Evolutionary conservation across 2,888 invertebrate species (phyloP).

Genomic region (Orthosia gracilis): DNA sequence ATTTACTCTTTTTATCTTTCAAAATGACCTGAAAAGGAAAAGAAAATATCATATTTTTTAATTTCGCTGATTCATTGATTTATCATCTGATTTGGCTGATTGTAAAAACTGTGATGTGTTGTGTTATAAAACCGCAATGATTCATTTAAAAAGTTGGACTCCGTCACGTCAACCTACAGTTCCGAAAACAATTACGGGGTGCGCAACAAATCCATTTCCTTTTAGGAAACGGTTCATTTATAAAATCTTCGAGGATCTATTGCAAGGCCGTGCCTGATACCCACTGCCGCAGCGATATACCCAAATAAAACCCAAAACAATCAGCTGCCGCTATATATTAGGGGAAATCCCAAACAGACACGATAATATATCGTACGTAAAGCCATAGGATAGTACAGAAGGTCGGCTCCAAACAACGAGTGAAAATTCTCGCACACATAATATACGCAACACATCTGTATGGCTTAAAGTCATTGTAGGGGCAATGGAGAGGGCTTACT

Average conservation of each 20-base stretch:
- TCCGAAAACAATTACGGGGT: conserved; percentile 4
- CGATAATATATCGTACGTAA: conserved; percentile 65
- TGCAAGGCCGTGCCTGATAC: conserved; percentile 16
- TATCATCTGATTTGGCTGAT: not conserved
- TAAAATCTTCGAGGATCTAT: conserved; percentile 55
- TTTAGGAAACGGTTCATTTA: conserved; percentile 41
- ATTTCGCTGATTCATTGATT: not conserved
- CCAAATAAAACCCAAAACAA: conserved; percentile 63
- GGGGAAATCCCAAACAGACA: conserved; percentile 59
- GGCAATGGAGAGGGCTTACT: no score
- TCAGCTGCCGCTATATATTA: conserved; percentile 65
- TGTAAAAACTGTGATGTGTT: no score
- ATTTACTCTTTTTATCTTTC: not conserved
- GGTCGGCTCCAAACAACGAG: not conserved
- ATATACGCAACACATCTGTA: no score
- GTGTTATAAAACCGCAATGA: not conserved
- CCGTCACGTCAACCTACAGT: not conserved
- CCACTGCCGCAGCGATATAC: conserved; percentile 32
- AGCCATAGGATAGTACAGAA: conserved; percentile 9
- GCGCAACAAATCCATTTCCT: conserved; percentile 23
- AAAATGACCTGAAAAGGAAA: not conserved
- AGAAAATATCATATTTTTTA: no score
- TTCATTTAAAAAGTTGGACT: not conserved
- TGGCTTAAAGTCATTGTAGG: no score
- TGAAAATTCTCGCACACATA: not conserved